A percentile compares a stretch with the other conserved stretches of the same genome.
phyloP scores from a whole-genome alignment of 2,113 vertebrate genomes.

The Rissa tridactyla region DNA sequence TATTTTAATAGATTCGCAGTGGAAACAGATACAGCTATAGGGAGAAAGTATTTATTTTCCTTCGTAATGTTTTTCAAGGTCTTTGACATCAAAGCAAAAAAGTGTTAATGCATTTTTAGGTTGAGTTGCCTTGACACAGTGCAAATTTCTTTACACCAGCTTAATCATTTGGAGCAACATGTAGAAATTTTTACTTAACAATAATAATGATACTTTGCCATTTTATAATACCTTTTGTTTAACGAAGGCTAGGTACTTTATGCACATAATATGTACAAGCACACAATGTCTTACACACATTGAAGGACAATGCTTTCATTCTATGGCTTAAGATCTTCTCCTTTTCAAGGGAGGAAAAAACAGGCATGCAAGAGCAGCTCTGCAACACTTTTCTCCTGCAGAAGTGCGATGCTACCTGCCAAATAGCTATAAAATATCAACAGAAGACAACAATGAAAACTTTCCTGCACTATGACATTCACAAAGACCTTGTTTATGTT shows the following conservation, averaged over 20 bases:
- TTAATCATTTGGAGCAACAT: neutral
- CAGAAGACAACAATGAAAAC: neutral
- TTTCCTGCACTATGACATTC: neutral
- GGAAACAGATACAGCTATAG: neutral
- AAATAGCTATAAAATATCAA: neutral
- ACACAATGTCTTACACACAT: neutral
- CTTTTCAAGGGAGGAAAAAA: neutral
- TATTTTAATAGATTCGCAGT: conserved; percentile 18
- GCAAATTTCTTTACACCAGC: neutral
- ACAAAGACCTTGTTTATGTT: neutral
- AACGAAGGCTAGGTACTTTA: neutral
- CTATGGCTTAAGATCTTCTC: neutral
- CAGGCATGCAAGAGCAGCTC: neutral
- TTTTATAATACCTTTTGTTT: neutral
- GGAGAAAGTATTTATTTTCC: conserved; percentile 28
- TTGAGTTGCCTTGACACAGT: neutral
- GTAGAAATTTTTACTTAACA: neutral
- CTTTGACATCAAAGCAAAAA: neutral
- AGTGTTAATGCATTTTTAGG: neutral
- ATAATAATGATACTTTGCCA: neutral
- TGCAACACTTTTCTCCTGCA: neutral
- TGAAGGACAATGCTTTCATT: neutral
- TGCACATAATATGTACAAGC: neutral
- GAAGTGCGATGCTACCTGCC: neutral
- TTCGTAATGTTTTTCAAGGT: conserved; percentile 28